Conservation (phyloP, 2,797 vertebrate species). For the Microctenopoma lineatum region DNA sequence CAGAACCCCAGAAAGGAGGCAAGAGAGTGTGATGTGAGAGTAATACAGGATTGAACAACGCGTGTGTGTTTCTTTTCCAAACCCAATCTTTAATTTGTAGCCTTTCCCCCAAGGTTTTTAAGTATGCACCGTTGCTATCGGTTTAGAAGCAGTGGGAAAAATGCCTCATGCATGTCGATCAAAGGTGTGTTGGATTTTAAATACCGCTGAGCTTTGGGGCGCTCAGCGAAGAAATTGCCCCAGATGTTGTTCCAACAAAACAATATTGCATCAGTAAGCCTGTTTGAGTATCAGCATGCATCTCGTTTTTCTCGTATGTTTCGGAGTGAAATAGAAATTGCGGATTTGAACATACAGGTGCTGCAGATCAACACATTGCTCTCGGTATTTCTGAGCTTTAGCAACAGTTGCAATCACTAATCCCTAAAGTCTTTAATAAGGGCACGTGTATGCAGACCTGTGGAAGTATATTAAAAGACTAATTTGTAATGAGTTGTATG, state of each 20-base stretch:
- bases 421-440: neutral
- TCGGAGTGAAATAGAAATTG: neutral
- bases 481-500: neutral
- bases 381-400: neutral
- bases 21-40: slow-evolving; percentile 13
- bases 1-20: slow-evolving; percentile 7
- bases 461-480: neutral
- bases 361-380: slow-evolving; percentile 1
- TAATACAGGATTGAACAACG: neutral
- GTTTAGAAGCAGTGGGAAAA: slow-evolving; percentile 41
- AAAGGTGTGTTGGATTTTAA: slow-evolving; percentile 65
- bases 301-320: slow-evolving; percentile 25
- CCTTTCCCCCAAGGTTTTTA: slow-evolving; percentile 56
- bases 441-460: neutral
- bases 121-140: slow-evolving; percentile 41
- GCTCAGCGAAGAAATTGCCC: slow-evolving; percentile 47
- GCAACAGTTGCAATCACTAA: slow-evolving; percentile 2
- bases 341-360: slow-evolving; percentile 5
- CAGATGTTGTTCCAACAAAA: slow-evolving; percentile 46
- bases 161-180: slow-evolving; percentile 55
- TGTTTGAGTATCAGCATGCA: slow-evolving; percentile 19
- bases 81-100: slow-evolving; percentile 49
- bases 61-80: slow-evolving; percentile 12
- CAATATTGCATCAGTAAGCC: slow-evolving; percentile 50
- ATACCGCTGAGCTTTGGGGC: slow-evolving; percentile 59